phyloP scores from a whole-genome alignment of 2,888 invertebrate genomes.

The Diarsia brunnea region DNA sequence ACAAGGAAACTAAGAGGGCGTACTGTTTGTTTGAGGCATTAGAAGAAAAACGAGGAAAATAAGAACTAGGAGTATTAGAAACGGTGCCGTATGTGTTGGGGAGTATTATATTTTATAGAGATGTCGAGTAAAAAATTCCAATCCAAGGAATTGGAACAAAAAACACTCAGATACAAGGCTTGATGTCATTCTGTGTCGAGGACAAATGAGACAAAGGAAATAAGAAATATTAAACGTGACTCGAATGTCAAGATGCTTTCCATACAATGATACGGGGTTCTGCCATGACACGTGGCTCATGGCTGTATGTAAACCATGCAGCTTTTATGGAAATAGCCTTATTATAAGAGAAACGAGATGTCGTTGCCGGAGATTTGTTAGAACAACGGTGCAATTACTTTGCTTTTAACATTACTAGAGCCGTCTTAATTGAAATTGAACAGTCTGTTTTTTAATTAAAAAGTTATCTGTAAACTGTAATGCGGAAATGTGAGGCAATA shows the following conservation, averaged over 20 bases:
- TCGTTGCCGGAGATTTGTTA: constrained; percentile 73
- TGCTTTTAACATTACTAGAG: constrained; percentile 31
- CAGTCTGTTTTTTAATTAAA: constrained; percentile 21
- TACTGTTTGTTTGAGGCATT: constrained; percentile 52
- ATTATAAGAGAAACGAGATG: constrained; percentile 76
- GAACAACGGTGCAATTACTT: constrained; percentile 67
- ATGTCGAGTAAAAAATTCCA: constrained; percentile 70
- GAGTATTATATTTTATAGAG: constrained; percentile 63
- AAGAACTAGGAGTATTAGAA: constrained; percentile 43
- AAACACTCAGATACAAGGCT: constrained; percentile 80
- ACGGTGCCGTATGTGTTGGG: constrained; percentile 33
- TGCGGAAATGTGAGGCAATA: constrained; percentile 17
- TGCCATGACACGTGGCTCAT: constrained; percentile 78
- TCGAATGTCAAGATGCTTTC: constrained; percentile 83
- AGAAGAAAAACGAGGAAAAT: constrained; percentile 37
- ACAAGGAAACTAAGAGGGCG: constrained; percentile 46
- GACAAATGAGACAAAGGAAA: constrained; percentile 89
- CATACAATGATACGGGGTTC: constrained; percentile 80
- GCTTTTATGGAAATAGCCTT: constrained; percentile 81
- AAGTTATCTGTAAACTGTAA: constrained; percentile 20
- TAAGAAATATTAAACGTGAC: constrained; percentile 90
- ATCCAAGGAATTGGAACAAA: constrained; percentile 76
- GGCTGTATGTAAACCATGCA: constrained; percentile 80
- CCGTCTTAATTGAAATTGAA: constrained; percentile 54
- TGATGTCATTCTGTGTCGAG: constrained; percentile 85